A percentile compares a stretch with the other conserved stretches of the same genome.
Conservation (phyloP, 2,113 vertebrate genomes). For the Sus scrofa region T2T-Sscrofa CM000827.6:51478001-51478500, state of each 20-base stretch:
- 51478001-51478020: not conserved
- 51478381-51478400: not conserved
- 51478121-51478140: no score
- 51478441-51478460: not conserved
- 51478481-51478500: not conserved
- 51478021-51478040: not conserved
- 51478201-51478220: not conserved
- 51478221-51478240: not conserved
- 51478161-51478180: not conserved
- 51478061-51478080: not conserved
- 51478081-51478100: not conserved
- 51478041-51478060: not conserved
- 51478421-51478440: not conserved
- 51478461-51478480: not conserved
- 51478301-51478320: not conserved
- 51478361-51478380: not conserved
- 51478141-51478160: not conserved
- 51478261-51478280: not conserved
- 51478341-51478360: not conserved
- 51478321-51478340: not conserved
- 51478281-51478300: not conserved
- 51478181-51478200: not conserved
- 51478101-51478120: not conserved
- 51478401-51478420: not conserved
- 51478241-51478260: not conserved